These are phyloP conservation scores for Panorpa germanica DNA, from an alignment of 2,888 invertebrate species.

Conservation along the genomic window DNA sequence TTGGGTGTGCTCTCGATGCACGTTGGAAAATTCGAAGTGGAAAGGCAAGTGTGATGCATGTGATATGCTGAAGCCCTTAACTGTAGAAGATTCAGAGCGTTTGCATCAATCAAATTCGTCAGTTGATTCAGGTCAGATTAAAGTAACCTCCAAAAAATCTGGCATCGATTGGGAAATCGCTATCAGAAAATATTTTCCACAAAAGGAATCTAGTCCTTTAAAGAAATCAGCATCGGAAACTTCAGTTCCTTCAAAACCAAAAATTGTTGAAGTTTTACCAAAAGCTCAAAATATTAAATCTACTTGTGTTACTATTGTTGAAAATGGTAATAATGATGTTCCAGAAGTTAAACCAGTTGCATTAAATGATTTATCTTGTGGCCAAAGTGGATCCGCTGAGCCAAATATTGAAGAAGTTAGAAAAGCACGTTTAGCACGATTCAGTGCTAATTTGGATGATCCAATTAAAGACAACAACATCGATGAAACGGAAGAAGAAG, in stretches of 20 bases:
- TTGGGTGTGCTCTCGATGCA: constrained; percentile 41
- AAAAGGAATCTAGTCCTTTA: constrained; percentile 8
- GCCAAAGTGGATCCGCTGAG: constrained; percentile 7
- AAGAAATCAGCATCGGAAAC: constrained; percentile 14
- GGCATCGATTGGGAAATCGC: constrained; percentile 17
- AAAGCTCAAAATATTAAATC: constrained; percentile 6
- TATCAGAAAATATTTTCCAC: constrained; percentile 15
- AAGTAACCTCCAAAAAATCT: background rate
- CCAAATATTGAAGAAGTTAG: constrained; percentile 19
- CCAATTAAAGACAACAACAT: constrained; percentile 6
- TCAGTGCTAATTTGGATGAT: constrained; percentile 13
- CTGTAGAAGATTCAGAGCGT: constrained; percentile 7
- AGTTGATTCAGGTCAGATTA: constrained; percentile 2
- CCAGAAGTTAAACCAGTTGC: constrained; percentile 12
- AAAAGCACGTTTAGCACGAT: constrained; percentile 22
- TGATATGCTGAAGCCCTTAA: constrained; percentile 28
- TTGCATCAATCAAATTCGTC: constrained; percentile 5
- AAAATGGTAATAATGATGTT: constrained; percentile 3
- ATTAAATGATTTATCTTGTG: constrained; percentile 8
- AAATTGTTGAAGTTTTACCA: constrained; percentile 4
- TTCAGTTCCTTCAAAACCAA: constrained; percentile 9
- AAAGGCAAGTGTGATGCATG: constrained; percentile 42
- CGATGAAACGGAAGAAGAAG: constrained; percentile 7
- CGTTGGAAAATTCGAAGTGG: constrained; percentile 36
- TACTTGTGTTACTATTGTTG: constrained; percentile 5